Evolutionary conservation across 2,888 invertebrate species (phyloP), one percentile per base, ranked within the genome.

Genomic region (Cephonodes hylas): DNA sequence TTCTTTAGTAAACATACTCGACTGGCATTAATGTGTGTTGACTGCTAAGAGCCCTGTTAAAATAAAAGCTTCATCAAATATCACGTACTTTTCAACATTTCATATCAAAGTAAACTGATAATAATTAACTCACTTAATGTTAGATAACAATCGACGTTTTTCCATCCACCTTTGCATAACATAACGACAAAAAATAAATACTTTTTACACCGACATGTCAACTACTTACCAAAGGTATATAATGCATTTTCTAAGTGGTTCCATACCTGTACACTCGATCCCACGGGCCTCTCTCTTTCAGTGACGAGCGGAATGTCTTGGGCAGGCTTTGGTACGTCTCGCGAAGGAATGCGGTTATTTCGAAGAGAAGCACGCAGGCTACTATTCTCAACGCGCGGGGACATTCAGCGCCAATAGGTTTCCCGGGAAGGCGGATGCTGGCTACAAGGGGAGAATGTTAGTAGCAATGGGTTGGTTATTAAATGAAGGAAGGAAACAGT

Each of bases 341-440:
- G 15, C 99, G 94, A 60, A 99, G 93, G 85, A 99, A 99, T 0
- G 99, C 95, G 0, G 99, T 99, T 63, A 99, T 98, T 93, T 99
- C 99, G 79, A 97, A 95, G n/a, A 99, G 93, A 20, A 99, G 93
- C 62, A 98, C 95, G 82, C 99, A 99, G 1, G 99, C 99, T 53
- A 99, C 94, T 71, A 99, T 93, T 77, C 99, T 96, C 58, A 99
- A 92, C 0, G 97, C 96, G 73, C 97, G 94, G 0, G 97, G 97
- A 83, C 99, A 99, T 66, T 96, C 96, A 0, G 96, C 95, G 45
- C 98, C 98, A 63, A 93, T 89, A 0, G 94, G 93, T 66, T 88
- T 90, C 48, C 93, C 91, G 23, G 94, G 93, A 3, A 93, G 80
- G 63, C 95, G 94, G 61, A 95, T 94, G 75, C 95, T 95, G 2